Evolutionary conservation across 2,797 vertebrate species (phyloP).

Genomic region (Hapalemur alaotrensis): DNA sequence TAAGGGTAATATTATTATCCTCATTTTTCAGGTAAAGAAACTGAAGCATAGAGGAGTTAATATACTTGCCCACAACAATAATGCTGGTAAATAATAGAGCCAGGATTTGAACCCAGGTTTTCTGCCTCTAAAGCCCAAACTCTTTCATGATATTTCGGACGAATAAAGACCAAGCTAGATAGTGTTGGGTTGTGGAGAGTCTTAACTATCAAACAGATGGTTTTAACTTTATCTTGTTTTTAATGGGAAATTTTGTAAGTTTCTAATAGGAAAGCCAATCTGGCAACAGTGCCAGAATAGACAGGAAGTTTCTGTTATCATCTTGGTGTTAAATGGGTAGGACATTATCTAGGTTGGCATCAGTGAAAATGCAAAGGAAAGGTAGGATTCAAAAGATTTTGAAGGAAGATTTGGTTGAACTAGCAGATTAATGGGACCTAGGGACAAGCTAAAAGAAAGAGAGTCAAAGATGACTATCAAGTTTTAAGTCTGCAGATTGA

Average conservation of each 20-base stretch:
- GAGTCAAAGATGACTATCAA: neutral
- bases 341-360: neutral
- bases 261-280: neutral
- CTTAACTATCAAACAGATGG: neutral
- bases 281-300: neutral
- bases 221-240: neutral
- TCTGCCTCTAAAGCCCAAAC: neutral
- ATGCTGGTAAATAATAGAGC: neutral
- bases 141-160: neutral
- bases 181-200: neutral
- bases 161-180: neutral
- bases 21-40: neutral
- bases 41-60: neutral
- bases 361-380: constrained; percentile 11
- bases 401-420: neutral
- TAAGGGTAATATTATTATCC: neutral
- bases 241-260: neutral
- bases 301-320: neutral
- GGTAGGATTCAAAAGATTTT: neutral
- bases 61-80: neutral
- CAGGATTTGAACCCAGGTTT: neutral
- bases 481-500: neutral
- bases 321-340: neutral
- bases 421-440: neutral
- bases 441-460: neutral